These are phyloP conservation scores for Raja brachyura DNA, from an alignment of 2,113 vertebrate species.

Conservation along the genomic window DNA sequence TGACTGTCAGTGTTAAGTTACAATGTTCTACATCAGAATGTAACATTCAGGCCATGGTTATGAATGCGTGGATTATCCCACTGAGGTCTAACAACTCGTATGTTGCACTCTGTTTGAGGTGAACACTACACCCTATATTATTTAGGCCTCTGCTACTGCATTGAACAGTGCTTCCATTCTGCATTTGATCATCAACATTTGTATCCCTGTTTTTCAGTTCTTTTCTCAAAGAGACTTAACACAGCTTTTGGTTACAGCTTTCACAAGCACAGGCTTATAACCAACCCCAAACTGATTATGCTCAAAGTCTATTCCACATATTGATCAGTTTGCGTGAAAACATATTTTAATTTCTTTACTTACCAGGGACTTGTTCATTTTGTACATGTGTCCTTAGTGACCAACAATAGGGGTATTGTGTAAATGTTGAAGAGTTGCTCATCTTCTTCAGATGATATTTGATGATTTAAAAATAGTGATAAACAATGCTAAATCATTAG, in stretches of 20 bases:
- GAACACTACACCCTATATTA: neutral
- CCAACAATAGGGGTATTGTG: neutral
- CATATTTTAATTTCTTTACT: neutral
- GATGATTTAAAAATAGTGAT: neutral
- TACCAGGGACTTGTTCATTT: neutral
- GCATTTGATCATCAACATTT: neutral
- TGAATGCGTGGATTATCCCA: neutral
- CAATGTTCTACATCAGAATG: neutral
- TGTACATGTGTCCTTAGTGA: neutral
- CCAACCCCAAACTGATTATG: neutral
- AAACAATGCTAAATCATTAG: neutral
- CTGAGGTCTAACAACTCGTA: neutral
- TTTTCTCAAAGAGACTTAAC: neutral
- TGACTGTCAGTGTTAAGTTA: neutral
- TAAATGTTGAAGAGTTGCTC: neutral
- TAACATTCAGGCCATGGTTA: neutral
- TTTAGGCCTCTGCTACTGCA: neutral
- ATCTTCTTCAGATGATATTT: neutral
- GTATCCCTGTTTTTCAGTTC: neutral
- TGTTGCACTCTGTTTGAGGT: neutral
- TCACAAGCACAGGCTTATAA: neutral
- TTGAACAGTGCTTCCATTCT: neutral
- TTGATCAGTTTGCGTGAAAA: neutral
- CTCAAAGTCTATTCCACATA: neutral
- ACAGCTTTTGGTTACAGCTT: neutral